phyloP scores from a whole-genome alignment of 2,797 vertebrate species.

The Characodon lateralis region DNA sequence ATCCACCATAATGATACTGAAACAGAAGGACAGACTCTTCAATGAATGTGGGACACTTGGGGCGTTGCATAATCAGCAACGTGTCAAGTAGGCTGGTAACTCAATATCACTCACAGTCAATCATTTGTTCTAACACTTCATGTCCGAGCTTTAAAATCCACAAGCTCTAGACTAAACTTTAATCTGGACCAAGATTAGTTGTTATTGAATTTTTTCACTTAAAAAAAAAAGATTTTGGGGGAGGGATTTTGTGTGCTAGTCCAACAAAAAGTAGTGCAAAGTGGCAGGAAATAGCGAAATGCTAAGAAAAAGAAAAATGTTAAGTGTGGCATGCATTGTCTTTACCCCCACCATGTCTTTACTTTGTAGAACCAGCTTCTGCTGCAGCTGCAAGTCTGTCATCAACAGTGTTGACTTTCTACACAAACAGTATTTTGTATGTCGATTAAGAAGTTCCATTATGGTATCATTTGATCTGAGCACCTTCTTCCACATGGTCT shows the following conservation, averaged over 20 bases:
- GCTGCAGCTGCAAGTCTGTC: too few species aligned
- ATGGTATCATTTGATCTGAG: too few species aligned
- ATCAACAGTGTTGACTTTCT: too few species aligned
- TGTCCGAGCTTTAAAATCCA: slow-evolving; percentile 2
- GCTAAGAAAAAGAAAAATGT: too few species aligned
- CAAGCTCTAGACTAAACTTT: not conserved
- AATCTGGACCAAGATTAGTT: not conserved
- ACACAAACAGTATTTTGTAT: too few species aligned
- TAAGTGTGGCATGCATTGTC: too few species aligned
- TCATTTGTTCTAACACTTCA: not conserved
- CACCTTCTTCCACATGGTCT: not conserved
- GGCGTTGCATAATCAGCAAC: not conserved
- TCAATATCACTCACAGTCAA: not conserved
- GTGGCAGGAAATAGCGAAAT: too few species aligned
- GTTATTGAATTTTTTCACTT: not conserved
- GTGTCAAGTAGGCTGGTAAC: not conserved
- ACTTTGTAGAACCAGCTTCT: too few species aligned
- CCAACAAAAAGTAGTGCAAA: too few species aligned
- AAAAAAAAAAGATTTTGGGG: not conserved
- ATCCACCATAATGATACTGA: not conserved
- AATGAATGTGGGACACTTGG: not conserved
- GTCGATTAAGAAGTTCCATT: too few species aligned
- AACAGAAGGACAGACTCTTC: not conserved
- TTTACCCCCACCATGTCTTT: too few species aligned
- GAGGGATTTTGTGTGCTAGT: too few species aligned